Percentiles rank a stretch among this genome's conserved stretches.
Evolutionary conservation across 2,113 vertebrate genomes (phyloP).

Genomic region (Lamprologus tigripictilis): DNA sequence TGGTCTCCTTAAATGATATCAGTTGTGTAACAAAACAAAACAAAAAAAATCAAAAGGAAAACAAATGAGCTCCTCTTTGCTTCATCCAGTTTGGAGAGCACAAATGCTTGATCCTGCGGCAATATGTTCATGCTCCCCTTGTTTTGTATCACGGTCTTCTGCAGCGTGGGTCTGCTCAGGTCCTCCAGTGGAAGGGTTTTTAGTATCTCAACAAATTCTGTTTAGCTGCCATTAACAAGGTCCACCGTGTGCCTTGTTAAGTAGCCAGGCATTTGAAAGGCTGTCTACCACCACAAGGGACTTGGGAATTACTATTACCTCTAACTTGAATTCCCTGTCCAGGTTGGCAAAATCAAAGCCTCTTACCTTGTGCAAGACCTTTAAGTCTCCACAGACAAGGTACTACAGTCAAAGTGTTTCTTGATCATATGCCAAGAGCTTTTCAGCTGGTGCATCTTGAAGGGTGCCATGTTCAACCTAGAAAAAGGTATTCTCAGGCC

Average conservation of each 20-base stretch:
- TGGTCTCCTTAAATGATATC: accelerated
- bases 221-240: accelerated
- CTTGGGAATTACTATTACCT: not conserved
- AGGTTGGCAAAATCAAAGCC: not conserved
- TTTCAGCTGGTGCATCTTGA: not conserved
- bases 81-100: not conserved
- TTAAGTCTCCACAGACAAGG: not conserved
- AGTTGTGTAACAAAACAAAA: not conserved
- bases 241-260: not conserved
- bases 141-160: not conserved
- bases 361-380: not conserved
- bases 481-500: accelerated
- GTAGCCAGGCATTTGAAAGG: not conserved
- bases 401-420: not conserved
- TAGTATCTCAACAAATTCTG: not conserved
- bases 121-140: not conserved
- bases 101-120: accelerated
- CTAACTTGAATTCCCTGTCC: accelerated
- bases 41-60: not conserved
- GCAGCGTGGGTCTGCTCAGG: not conserved
- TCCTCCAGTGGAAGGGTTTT: not conserved
- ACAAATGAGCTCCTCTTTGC: accelerated
- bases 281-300: not conserved
- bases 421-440: not conserved
- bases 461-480: not conserved